These are phyloP conservation scores for Gonatopus flavifemur DNA, from an alignment of 1,140 invertebrate genomes.

Conservation along the genomic window DNA sequence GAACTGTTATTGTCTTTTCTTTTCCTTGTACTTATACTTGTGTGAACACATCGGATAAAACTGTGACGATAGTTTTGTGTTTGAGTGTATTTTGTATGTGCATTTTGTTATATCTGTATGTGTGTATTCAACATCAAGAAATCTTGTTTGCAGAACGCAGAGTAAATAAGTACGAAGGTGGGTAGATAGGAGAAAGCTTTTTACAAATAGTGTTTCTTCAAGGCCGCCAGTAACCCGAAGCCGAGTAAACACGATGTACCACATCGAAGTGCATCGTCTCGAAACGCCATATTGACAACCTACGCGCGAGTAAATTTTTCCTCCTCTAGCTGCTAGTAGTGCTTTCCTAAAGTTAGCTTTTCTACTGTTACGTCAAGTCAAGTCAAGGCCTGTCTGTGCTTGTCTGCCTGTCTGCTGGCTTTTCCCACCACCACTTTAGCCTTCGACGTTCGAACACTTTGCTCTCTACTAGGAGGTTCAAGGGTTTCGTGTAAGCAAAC, in stretches of 20 bases:
- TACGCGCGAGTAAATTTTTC: constrained; percentile 23
- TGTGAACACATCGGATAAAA: too few species aligned
- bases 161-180: too few species aligned
- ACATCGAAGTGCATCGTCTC: constrained; percentile 20
- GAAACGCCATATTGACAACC: constrained; percentile 28
- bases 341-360: too few species aligned
- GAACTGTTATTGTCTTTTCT: too few species aligned
- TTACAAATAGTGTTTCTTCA: neutral
- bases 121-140: too few species aligned
- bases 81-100: too few species aligned
- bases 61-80: too few species aligned
- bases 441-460: constrained; percentile 19
- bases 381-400: too few species aligned
- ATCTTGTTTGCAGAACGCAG: too few species aligned
- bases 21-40: too few species aligned
- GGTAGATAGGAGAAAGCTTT: constrained; percentile 2
- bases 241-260: constrained; percentile 26
- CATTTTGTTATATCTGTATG: too few species aligned
- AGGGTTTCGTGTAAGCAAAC: constrained; percentile 16
- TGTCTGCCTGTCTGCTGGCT: neutral
- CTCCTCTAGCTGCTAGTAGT: constrained; percentile 7
- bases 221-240: constrained; percentile 16
- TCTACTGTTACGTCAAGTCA: too few species aligned
- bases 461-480: constrained; percentile 11
- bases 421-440: neutral